Evolutionary conservation across 2,113 vertebrate species (phyloP).

Genomic region (Sylvia atricapilla): DNA sequence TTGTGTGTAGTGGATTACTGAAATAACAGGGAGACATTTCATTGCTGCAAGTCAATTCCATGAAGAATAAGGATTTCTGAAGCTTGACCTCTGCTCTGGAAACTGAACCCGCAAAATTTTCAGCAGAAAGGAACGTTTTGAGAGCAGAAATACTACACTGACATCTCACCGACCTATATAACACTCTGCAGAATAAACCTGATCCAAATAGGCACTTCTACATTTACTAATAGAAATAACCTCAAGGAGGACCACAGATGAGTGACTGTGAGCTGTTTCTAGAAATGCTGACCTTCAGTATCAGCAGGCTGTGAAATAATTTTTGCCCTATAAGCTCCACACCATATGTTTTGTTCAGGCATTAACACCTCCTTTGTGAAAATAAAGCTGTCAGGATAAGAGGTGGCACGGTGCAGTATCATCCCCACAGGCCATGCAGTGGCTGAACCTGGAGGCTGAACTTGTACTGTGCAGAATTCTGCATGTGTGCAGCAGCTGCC

Average conservation of each 20-base stretch:
- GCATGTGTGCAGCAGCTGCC: neutral
- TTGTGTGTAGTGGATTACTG: neutral
- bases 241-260: neutral
- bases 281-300: neutral
- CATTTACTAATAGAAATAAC: neutral
- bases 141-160: neutral
- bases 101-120: neutral
- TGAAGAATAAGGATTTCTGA: neutral
- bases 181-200: neutral
- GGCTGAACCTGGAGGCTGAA: neutral
- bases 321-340: neutral
- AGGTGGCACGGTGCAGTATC: neutral
- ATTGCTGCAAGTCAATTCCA: neutral
- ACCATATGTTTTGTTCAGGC: neutral
- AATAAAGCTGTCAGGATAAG: constrained; percentile 14
- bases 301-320: neutral
- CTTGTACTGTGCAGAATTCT: neutral
- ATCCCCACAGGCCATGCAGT: neutral
- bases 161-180: neutral
- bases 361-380: neutral
- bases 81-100: neutral
- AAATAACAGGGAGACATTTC: neutral
- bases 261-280: neutral
- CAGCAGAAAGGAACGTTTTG: neutral
- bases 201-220: neutral